Evolutionary conservation across 1,140 invertebrate genomes (phyloP), one percentile per base, ranked within the genome.

Genomic region (Eufriesea mexicana): DNA sequence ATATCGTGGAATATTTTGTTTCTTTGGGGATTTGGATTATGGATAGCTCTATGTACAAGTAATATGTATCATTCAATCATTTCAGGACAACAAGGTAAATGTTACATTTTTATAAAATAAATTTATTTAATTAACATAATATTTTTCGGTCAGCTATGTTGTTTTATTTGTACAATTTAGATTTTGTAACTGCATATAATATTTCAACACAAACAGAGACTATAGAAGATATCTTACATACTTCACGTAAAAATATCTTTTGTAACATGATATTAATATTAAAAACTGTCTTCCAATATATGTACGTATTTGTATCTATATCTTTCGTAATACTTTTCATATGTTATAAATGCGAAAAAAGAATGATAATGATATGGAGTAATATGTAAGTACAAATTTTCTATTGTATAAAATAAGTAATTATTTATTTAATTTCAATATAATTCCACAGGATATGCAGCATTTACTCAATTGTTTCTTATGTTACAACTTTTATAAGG

Each of bases 1-100:
- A 62, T 85, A 78, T 76, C 62, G 20, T 85, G 81, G 84, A 73
- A 79, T 61, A 78, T 68, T n/a, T 78, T 85, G 23, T 73, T 85
- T 8, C 64, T 75, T 9, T 83, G 49, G 57, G 84, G 74, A 61
- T 61, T 85, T 42, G 68, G 45, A 83, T 78, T 85, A 47, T 85
- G 84, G 84, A 83, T 84, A 59, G 81, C 81, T 67, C 35, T 85
- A 4, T 85, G 84, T 23, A 59, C 35, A 42, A 83, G 28, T 64
- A 75, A 85, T n/a, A 12, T 76, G 14, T 83, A 83, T 67, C 14
- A 54, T 25, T 57, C 20, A 23, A 12, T 74, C 8, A 47, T 71
- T 47, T 25, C 72, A 20, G 5, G 18, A 10, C 1, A 68, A n/a
- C 20, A 49, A 74, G 78, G 71, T 74, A 81, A 79, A 45, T 42